Base-by-base conservation (phyloP, 2,888 invertebrate species). In the Amblyjoppa proteus region DNA sequence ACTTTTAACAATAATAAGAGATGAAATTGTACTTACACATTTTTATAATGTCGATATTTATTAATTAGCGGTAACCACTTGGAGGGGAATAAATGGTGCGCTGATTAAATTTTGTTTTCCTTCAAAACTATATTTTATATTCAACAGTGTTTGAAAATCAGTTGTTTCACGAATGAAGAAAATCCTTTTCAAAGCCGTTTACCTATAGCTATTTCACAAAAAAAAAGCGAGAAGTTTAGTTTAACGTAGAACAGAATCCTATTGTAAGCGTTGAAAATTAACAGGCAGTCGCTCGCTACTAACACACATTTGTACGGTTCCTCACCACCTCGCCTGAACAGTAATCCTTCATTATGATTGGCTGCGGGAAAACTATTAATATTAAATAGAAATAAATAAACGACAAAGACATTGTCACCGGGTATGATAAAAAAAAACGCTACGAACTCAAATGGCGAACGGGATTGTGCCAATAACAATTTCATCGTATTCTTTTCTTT, bases 111-210 rank as follows among this genome's bases (percentile, higher is more conserved):
- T 11, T 25, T 53, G 5, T 69, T 58, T 82, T 83, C 68, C 79
- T 81, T 73, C 80, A 87, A 87, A 87, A 87, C 86, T 87, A 86
- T 80, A 84, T 86, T 49, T 83, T 75, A 56, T 86, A 74, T 79
- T 69, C 45, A 82, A 84, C 77, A 84, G 76, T 79, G 70, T 56
- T 87, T 13, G 70, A 84, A 81, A 79, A 81, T 75, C 61, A 49
- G 34, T 79, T 76, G 41, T 49, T 70, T 76, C 34, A 34, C 76
- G 38, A 28, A n/a, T 41, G 16, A n/a, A 13, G 64, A 75, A 66
- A 75, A 68, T 70, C 2, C 41, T 68, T 31, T 38, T 81, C 73
- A 69, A 78, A 69, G 76, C 58, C 20, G 66, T 56, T 41, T 11
- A 69, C 74, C 28, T 61, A 78, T 49, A 13, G 73, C 73, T 86